Evolutionary conservation across 2,888 invertebrate species (phyloP).

Genomic region (Hartigia nigra): DNA sequence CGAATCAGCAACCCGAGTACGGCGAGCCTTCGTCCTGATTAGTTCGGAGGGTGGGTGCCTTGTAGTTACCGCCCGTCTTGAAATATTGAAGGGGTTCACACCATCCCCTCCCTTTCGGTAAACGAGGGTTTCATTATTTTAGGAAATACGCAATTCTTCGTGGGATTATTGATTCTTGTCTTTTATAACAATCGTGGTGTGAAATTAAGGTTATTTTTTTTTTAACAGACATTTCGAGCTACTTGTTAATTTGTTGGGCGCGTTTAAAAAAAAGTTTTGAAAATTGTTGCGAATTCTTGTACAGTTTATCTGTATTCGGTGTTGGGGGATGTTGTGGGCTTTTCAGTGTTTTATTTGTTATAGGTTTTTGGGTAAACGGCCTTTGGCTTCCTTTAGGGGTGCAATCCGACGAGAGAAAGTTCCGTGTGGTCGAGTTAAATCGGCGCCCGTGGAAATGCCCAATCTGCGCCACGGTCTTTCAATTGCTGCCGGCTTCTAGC

Average conservation of each 20-base stretch:
- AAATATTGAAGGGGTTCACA: neutral
- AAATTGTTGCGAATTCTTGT: neutral
- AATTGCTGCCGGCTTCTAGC: conserved; percentile 30
- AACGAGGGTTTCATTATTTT: neutral
- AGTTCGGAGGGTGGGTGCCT: neutral
- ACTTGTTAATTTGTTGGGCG: neutral
- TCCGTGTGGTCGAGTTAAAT: conserved; percentile 19
- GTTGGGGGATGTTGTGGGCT: neutral
- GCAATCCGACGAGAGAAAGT: neutral
- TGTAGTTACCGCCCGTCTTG: neutral
- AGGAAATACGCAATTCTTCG: neutral
- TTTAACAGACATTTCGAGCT: neutral
- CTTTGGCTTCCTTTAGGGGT: neutral
- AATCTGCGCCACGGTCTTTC: conserved; percentile 29
- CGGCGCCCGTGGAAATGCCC: conserved; percentile 20
- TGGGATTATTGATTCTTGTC: neutral
- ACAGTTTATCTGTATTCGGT: neutral
- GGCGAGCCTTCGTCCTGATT: neutral
- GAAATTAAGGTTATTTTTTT: neutral
- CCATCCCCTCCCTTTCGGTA: neutral
- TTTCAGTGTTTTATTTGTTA: neutral
- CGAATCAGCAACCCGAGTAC: neutral
- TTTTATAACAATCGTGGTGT: neutral
- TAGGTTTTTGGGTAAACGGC: neutral
- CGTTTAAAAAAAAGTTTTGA: neutral